These are phyloP conservation scores for Prunella fulvescens DNA, from an alignment of 2,113 vertebrate species.

Conservation along the genomic window DNA sequence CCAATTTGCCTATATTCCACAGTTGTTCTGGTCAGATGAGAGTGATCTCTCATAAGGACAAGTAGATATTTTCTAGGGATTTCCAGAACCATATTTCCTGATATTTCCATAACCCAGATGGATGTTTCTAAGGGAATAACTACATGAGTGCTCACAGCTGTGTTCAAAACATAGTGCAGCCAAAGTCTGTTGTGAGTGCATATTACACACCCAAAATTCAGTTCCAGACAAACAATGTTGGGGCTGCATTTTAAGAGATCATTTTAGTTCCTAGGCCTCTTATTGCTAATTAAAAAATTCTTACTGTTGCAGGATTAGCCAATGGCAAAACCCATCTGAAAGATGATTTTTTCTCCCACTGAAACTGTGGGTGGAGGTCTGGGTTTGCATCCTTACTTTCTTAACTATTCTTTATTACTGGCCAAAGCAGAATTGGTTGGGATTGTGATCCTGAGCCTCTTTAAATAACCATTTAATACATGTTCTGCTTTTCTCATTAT, in stretches of 20 bases:
- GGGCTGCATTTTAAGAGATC: background rate
- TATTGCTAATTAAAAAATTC: background rate
- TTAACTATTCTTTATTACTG: background rate
- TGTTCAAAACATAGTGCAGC: background rate
- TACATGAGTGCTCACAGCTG: background rate
- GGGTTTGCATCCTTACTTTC: background rate
- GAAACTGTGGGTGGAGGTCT: background rate
- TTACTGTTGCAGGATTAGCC: background rate
- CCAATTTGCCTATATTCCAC: background rate
- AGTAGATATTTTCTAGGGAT: background rate
- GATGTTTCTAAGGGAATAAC: background rate
- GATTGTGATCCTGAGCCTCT: background rate
- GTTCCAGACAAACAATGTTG: background rate
- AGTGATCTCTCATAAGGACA: background rate
- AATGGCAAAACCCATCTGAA: background rate
- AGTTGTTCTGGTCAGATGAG: background rate
- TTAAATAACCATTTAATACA: background rate
- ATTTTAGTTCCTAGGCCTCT: background rate
- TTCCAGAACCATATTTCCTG: background rate
- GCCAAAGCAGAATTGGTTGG: background rate
- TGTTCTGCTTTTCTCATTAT: background rate
- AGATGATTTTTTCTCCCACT: background rate
- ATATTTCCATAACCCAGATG: background rate
- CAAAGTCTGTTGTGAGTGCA: background rate
- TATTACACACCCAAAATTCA: conserved; percentile 4